Evolutionary conservation across 2,113 vertebrate species (phyloP).

Genomic region (Laterallus jamaicensis): DNA sequence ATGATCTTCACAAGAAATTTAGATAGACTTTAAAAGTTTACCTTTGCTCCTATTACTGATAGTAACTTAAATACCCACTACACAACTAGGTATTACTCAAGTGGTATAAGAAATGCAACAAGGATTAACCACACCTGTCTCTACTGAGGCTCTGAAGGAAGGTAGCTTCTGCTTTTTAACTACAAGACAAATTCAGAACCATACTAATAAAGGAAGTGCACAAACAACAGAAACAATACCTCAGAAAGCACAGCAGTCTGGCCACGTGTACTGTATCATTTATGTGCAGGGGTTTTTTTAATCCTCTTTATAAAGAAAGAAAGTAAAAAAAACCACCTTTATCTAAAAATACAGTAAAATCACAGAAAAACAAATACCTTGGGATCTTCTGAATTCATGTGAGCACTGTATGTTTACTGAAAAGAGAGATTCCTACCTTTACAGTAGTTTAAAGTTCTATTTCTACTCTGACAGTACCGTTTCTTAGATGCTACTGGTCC

Average conservation of each 20-base stretch:
- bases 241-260: background rate
- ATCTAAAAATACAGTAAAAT: background rate
- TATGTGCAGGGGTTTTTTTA: background rate
- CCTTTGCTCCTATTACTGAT: background rate
- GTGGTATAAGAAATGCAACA: background rate
- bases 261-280: accelerated
- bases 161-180: background rate
- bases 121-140: background rate
- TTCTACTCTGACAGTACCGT: background rate
- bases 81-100: background rate
- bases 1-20: background rate
- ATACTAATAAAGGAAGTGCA: background rate
- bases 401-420: background rate
- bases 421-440: background rate
- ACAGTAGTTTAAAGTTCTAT: background rate
- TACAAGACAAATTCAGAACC: background rate
- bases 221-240: background rate
- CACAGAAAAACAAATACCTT: background rate
- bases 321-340: background rate
- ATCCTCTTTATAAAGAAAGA: background rate
- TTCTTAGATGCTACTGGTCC: background rate
- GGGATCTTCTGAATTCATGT: background rate
- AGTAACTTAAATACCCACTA: background rate
- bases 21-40: background rate
- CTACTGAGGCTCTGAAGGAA: background rate